Base-by-base conservation (phyloP, 1,140 invertebrate genomes). In the Laupala kohalensis region DNA sequence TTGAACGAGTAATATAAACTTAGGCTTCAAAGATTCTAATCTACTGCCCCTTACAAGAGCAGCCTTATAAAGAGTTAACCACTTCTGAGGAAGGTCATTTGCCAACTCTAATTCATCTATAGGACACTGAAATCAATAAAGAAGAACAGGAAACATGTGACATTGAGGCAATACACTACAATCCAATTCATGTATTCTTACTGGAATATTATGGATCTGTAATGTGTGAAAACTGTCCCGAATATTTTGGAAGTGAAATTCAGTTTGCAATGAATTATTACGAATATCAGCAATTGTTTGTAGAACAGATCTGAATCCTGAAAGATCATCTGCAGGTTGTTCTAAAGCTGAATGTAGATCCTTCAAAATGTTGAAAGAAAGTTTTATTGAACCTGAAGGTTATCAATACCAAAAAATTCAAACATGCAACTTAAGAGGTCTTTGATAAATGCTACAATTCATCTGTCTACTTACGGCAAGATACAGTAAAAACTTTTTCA, bases 231-330 rank as follows among this genome's bases (percentile, higher is more conserved):
- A 88, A 63, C 84, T 84, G 76, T 89, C 86, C 75, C 88, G 86
- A 81, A 86, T 85, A 68, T 86, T 85, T 23, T 85, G 83, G 76
- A 90, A 92, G 74, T 86, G 83, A 24, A 94, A 85, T 79, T 92
- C 92, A 5, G 90, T 86, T 71, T 89, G 87, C 26, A 94, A 82
- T 4, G 90, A 90, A 75, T 87, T 85, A 37, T 86, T 84, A 75
- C 90, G 89, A 64, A 95, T 87, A 37, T 87, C 85, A 5, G 87
- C 83, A 69, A 96, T 93, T 0, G 90, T 90, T 75, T 88, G 86
- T 86, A 96, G 89, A 1, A 96, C 89, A 76, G 86, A 83, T 81
- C 94, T 96, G 75, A 96, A 91, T 73, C 91, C 87, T 71, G 93
- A 89, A 12, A 95, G 79, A 75, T 87, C 83, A 74, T 90, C 87